A percentile compares a stretch with the other conserved stretches of the same genome.
phyloP scores from a whole-genome alignment of 2,888 invertebrate species.

The Glaucopsyche alexis region DNA sequence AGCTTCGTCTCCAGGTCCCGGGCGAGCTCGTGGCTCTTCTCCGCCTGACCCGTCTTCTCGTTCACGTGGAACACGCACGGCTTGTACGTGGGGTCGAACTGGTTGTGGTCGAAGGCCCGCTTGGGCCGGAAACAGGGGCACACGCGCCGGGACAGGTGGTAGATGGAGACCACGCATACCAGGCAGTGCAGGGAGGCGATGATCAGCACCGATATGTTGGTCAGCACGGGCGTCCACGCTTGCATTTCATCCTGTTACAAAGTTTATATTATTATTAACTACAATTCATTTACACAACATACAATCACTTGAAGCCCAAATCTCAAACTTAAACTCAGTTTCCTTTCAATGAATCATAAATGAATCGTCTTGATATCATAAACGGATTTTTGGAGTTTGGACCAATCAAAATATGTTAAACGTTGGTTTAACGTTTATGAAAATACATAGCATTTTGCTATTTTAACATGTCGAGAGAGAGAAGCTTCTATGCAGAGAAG shows the following conservation, averaged over 20 bases:
- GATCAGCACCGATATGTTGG: constrained; percentile 82
- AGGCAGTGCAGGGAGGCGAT: constrained; percentile 80
- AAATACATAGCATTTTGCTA: too few species aligned
- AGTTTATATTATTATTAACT: background rate
- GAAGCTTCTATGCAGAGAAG: too few species aligned
- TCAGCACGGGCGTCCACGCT: constrained; percentile 81
- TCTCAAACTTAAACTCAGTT: too few species aligned
- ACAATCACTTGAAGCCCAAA: too few species aligned
- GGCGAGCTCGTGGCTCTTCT: constrained; percentile 60
- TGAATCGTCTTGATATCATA: too few species aligned
- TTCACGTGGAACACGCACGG: constrained; percentile 64
- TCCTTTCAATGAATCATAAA: too few species aligned
- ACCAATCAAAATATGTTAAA: too few species aligned
- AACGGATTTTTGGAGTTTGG: too few species aligned
- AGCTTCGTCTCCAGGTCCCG: constrained; percentile 67
- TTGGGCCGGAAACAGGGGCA: constrained; percentile 79
- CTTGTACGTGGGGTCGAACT: constrained; percentile 68
- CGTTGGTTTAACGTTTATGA: too few species aligned
- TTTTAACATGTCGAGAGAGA: too few species aligned
- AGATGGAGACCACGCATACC: constrained; percentile 74
- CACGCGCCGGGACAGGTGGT: constrained; percentile 75
- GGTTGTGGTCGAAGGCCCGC: constrained; percentile 74
- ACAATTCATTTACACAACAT: too few species aligned
- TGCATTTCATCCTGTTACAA: constrained; percentile 69
- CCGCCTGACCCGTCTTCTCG: constrained; percentile 58